Evolutionary conservation across 2,113 vertebrate species (phyloP), one percentile per base, ranked within the genome.

Genomic region (Zapornia atra): DNA sequence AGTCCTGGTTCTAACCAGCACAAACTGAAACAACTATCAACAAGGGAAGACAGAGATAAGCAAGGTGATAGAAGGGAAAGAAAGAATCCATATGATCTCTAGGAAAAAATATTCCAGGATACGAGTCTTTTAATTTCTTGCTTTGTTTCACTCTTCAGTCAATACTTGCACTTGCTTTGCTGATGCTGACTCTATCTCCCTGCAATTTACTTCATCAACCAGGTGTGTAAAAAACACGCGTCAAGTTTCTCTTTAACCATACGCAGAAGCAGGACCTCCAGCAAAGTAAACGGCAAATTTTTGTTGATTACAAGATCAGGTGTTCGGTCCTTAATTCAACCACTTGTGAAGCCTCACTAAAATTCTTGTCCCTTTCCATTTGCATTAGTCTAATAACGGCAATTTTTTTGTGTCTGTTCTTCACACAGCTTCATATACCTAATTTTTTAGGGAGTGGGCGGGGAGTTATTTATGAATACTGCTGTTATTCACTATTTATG

Each of bases 271-370:
- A 19, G 44, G 44, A 46, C 44, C 21, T 36, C 48, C 29, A 64
- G 22, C 50, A 56, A 19, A 3, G 10, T 24, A 60, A 60, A 61
- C 6, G 0, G 1, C 46, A 59, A 28, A 3, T 3, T 20, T 36
- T 61, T 83, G 38, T n/a, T 61, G 8, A 48, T 60, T 42, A 34
- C 38, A 36, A 72, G 51, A 65, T 34, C 29, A 66, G 21, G 8
- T 19, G 29, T 60, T 31, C 20, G 33, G 28, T 53, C 17, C 71
- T 77, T 51, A 20, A 64, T 59, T 82, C 13, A 24, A 34, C 10
- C 8, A 40, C 51, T 53, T 66, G 29, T 53, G 17, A 78, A 88
- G 78, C 29, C 31, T 76, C 77, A 57, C 28, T 33, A n/a, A 44
- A 57, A 38, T 70, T 64, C 57, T 38, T 38, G 10, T 42, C 12